Percentiles rank a stretch among this genome's conserved stretches.
Evolutionary conservation across 2,797 vertebrate genomes (phyloP).

Genomic region (Danionella dracula): DNA sequence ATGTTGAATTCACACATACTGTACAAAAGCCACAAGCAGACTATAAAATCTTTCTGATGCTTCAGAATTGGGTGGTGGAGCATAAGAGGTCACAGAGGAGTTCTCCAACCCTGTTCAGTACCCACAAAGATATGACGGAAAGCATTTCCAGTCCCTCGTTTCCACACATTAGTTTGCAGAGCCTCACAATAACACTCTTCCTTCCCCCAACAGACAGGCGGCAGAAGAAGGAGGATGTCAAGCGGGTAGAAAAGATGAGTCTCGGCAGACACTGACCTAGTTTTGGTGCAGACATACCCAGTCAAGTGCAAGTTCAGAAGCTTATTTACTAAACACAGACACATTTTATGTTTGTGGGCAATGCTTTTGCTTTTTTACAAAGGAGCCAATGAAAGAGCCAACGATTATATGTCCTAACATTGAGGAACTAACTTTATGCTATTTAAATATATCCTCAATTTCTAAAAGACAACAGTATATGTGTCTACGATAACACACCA

Average conservation of each 20-base stretch:
- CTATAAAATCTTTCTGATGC: background rate
- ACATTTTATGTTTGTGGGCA: too few relatives aligned
- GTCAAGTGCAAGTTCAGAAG: background rate
- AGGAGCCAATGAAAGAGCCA: too few relatives aligned
- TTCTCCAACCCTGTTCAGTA: background rate
- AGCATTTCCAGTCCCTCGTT: background rate
- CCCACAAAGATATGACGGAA: background rate
- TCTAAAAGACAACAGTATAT: too few relatives aligned
- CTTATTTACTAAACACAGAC: background rate
- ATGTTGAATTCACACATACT: background rate
- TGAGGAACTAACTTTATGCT: too few relatives aligned
- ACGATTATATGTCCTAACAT: too few relatives aligned
- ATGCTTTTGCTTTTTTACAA: too few relatives aligned
- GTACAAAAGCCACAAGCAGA: background rate
- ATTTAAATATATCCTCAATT: too few relatives aligned
- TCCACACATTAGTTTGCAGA: background rate
- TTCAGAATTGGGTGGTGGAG: background rate
- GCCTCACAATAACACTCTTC: background rate
- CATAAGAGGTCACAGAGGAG: background rate
- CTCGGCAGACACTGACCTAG: conserved; percentile 19
- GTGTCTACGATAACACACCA: too few relatives aligned
- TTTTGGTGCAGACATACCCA: conserved; percentile 10
- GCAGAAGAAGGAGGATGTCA: conserved; percentile 14
- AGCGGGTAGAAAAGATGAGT: conserved; percentile 4
- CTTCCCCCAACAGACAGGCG: background rate